Evolutionary conservation across 2,113 vertebrate species (phyloP), one percentile per base, ranked within the genome.

Genomic region (Spermophilus dauricus): DNA sequence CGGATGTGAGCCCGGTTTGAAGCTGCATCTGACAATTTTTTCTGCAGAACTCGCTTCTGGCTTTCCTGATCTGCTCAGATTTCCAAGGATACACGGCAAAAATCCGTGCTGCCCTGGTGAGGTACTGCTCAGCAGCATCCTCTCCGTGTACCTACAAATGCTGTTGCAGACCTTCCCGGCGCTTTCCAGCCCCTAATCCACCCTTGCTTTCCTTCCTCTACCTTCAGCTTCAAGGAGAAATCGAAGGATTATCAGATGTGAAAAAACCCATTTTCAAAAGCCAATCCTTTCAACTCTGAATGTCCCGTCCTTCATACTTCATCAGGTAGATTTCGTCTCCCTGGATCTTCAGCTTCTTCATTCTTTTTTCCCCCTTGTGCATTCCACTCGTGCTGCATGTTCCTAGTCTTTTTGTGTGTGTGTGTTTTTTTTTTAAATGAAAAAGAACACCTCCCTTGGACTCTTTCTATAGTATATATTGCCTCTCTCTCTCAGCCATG

Each of bases 261-360:
- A 34, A 70, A 63, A 84, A 94, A 65, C 32, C 22, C 58, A 45
- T 78, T 73, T 87, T 69, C 6, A 28, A 78, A 75, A 93, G 16
- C 58, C 20, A 76, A 53, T 82, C 42, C 13, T 85, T 78, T 34
- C 37, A 39, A n/a, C 61, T 16, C 67, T 39, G 17, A 69, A 53
- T 30, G 42, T 5, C 53, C 28, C 17, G 1, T 39, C 20, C 14
- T 61, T 77, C 34, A 14, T 45, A 51, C 58, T 63, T 89, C 12
- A 32, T 81, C 91, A 45, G 53, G 87, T 77, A 67, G 61, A 34
- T 94, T 92, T 75, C 63, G n/a, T 81, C 42, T 91, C 37, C 42
- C 42, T 53, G 72, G 34, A 69, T 73, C 30, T 95, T 90, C 32
- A 26, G 20, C n/a, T 32, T 34, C 26, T 58, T 77, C 39, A 12